Base-by-base conservation (phyloP, 2,888 invertebrate species). In the Augochlorella aurata region DNA sequence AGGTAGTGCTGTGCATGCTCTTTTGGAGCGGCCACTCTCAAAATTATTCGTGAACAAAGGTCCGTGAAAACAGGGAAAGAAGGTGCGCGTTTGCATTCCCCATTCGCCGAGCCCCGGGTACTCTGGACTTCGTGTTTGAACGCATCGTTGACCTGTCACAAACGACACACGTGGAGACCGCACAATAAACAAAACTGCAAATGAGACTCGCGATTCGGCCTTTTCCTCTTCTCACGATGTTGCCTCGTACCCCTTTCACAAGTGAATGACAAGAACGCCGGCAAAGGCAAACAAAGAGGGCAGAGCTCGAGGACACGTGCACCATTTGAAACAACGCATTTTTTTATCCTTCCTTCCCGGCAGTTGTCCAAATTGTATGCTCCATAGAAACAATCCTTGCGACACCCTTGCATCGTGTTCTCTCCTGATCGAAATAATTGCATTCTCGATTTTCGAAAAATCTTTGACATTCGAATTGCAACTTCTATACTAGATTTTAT, bases 131-230 rank as follows among this genome's bases (percentile, higher is more conserved):
- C 54, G 81, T 85, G 86, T 89, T 89, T 86, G 83, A 87, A 85
- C 90, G 88, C 89, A 85, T 89, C 90, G 89, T 83, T 89, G 90
- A 82, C 87, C 86, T 78, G 85, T 87, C 85, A 85, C 82, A 76
- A 73, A 86, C 84, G 78, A 83, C 87, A 82, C 87, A 76, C 79
- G 81, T 63, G 74, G 70, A 75, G 76, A 79, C 82, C 83, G 85
- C 86, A 87, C 81, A 84, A 89, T 88, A 90, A 89, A 90, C 90
- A 89, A 88, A 89, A 89, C 85, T 86, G 85, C 84, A 79, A 89
- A 90, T 83, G 89, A 86, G 85, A 85, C 85, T 80, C 83, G 79
- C 83, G 66, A 74, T 77, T 82, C 81, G 72, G 69, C 68, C 77
- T 79, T 84, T 74, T 44, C 54, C 77, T 81, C 84, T 70, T 65